phyloP scores from a whole-genome alignment of 2,888 invertebrate species.

The Theodoxus fluviatilis region DNA sequence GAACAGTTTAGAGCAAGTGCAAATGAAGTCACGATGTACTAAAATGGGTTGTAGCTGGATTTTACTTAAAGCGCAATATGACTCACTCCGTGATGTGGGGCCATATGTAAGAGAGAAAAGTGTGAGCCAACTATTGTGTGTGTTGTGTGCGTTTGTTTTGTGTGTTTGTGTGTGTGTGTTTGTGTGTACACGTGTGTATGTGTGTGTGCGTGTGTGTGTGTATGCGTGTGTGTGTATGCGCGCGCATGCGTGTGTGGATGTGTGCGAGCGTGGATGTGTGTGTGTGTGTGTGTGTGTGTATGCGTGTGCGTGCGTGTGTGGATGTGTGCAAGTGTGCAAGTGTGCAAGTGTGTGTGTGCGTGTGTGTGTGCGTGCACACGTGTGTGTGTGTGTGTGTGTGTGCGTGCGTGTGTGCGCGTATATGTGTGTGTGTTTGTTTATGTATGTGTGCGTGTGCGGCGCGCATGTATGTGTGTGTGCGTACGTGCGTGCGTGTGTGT shows the following conservation, averaged over 20 bases:
- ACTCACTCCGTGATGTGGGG: too few relatives aligned
- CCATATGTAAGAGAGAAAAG: too few relatives aligned
- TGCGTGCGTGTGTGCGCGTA: background rate
- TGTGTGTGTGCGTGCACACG: background rate
- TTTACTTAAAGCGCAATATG: too few relatives aligned
- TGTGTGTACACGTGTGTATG: background rate
- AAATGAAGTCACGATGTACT: too few relatives aligned
- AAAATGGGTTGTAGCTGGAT: too few relatives aligned
- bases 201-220: background rate
- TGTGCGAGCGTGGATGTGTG: slow-evolving; percentile 1
- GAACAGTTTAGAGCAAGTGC: too few relatives aligned
- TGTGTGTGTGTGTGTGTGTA: slow-evolving; percentile 4
- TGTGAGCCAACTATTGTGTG: background rate
- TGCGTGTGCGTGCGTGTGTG: background rate
- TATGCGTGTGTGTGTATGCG: background rate
- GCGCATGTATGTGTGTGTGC: background rate
- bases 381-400: slow-evolving; percentile 12
- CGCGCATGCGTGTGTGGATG: background rate
- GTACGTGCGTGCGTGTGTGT: background rate
- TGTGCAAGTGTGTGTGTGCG: background rate
- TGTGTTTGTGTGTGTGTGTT: slow-evolving; percentile 14
- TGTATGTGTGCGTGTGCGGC: background rate
- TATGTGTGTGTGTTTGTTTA: background rate
- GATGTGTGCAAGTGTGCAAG: background rate
- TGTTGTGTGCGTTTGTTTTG: slow-evolving; percentile 3